Conservation (phyloP, 2,797 vertebrate species). For the Adelosebastes latens region DNA sequence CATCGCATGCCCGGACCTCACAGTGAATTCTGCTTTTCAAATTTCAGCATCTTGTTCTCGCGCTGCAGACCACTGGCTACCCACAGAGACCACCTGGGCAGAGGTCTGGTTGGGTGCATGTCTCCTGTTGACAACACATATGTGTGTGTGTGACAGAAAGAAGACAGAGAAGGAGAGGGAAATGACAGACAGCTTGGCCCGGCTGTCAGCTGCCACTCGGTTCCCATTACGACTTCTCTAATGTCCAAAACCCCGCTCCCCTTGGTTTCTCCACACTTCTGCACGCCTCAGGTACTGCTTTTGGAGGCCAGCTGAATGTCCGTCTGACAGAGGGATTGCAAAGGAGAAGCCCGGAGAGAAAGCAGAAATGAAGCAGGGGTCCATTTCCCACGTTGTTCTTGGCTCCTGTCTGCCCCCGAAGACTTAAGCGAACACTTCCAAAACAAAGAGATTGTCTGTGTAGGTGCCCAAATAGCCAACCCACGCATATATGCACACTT, state of each 20-base stretch:
- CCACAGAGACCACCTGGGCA: conserved; percentile 63
- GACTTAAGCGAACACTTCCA: conserved; percentile 78
- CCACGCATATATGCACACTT: conserved; percentile 71
- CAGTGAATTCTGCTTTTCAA: background rate
- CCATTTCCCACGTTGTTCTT: conserved; percentile 82
- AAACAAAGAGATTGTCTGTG: conserved; percentile 86
- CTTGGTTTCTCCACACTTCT: conserved; percentile 36
- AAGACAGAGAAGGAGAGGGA: conserved; percentile 23
- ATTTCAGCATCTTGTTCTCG: background rate
- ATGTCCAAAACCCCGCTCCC: conserved; percentile 25
- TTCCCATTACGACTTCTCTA: conserved; percentile 51
- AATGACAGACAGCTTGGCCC: conserved; percentile 52
- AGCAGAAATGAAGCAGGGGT: conserved; percentile 68
- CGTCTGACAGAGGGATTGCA: conserved; percentile 62
- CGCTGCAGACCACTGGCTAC: conserved; percentile 25
- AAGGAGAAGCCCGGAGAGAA: conserved; percentile 63
- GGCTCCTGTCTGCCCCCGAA: conserved; percentile 68
- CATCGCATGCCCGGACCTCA: background rate
- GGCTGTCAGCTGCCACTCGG: conserved; percentile 60
- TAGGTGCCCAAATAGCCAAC: conserved; percentile 77
- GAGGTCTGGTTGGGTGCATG: conserved; percentile 28
- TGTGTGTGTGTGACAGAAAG: conserved; percentile 31
- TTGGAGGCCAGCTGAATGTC: conserved; percentile 50
- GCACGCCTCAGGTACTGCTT: conserved; percentile 60
- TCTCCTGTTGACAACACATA: conserved; percentile 15